Evolutionary conservation across 2,797 vertebrate genomes (phyloP), one percentile per base, ranked within the genome.

Genomic region (Distichodus sexfasciatus): DNA sequence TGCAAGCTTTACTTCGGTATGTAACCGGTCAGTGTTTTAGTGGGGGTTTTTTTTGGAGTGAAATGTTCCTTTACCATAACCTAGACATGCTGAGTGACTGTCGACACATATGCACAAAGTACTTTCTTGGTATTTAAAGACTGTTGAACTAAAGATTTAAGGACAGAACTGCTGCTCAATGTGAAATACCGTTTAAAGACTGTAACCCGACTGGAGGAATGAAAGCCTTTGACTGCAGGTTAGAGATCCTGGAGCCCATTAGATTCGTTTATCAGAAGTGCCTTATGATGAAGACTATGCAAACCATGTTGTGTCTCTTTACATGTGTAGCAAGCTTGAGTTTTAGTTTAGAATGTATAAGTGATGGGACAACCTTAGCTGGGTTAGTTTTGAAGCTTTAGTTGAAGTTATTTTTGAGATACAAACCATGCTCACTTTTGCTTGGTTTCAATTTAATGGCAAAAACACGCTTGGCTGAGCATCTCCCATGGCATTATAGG

Each of bases 261-360:
- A 72, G 73, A 78, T 74, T 73, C 59, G 82, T 85, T 90, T 87
- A 90, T 88, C 72, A 87, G 91, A 87, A 24, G 96, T 98, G 96
- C 96, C 96, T 98, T 97, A 94, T 82, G 86, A 92, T 86, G 88
- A 88, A 81, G 88, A 91, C 95, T 97, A 98, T 98, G 95, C 95
- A 98, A 93, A 86, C 48, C 55, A 46, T 79, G 79, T 90, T 90
- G 75, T 83, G 62, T 82, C 85, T 85, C 77, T 82, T 91, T 85
- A 86, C 84, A 91, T 87, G 84, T 88, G 91, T 93, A 87, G 88
- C 86, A 66, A 41, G 40, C 58, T 46, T 51, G 41, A n/a, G 86
- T 88, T 91, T 75, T 83, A 88, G 86, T 84, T 77, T 75, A 86
- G 91, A 82, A 80, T 86, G 83, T 80, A 72, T 53, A 28, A 31